phyloP scores from a whole-genome alignment of 2,113 vertebrate species.

The Lamprologus lemairii region DNA sequence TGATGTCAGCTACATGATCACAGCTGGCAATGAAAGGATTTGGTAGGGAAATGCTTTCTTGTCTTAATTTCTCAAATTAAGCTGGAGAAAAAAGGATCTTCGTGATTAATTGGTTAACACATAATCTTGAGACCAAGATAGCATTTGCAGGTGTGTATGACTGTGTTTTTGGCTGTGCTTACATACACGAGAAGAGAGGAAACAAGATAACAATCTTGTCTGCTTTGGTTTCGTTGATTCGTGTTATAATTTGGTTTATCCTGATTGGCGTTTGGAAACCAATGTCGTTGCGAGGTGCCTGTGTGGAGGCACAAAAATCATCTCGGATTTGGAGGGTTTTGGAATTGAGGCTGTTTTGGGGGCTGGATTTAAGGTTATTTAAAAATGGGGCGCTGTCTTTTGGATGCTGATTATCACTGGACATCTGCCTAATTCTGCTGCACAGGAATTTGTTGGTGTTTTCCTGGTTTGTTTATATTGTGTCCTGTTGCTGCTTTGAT shows the following conservation, averaged over 20 bases:
- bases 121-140: background rate
- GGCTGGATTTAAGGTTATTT: background rate
- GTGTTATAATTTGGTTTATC: background rate
- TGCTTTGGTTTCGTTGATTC: background rate
- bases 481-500: background rate
- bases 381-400: background rate
- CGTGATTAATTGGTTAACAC: background rate
- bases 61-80: background rate
- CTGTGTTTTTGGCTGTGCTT: background rate
- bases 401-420: background rate
- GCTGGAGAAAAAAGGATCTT: background rate
- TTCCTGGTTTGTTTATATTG: background rate
- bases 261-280: background rate
- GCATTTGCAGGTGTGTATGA: background rate
- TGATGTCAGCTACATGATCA: background rate
- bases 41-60: background rate
- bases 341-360: background rate
- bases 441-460: background rate
- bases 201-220: background rate
- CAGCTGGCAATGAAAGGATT: background rate
- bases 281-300: fast-evolving
- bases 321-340: background rate
- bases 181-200: background rate
- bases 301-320: background rate
- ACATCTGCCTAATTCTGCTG: background rate